Evolutionary conservation across 1,140 invertebrate species (phyloP).

Genomic region (Meloidogyne chitwoodi): DNA sequence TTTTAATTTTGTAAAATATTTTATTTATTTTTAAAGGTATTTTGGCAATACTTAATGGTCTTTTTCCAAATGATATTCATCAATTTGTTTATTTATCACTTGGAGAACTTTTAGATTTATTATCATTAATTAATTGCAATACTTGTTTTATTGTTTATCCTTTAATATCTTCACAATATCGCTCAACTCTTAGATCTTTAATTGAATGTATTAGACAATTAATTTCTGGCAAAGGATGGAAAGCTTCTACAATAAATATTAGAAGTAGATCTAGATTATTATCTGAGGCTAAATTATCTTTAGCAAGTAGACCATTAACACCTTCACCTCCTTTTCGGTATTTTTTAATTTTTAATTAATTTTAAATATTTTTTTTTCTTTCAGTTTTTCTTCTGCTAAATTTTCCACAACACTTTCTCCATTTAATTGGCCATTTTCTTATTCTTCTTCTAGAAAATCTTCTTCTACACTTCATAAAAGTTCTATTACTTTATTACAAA

Average conservation of each 20-base stretch:
- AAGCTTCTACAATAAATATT: conserved; percentile 4
- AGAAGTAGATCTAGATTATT: conserved; percentile 10
- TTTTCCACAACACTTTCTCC: conserved; percentile 3
- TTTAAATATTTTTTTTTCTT: neutral
- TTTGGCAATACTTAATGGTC: conserved; percentile 43
- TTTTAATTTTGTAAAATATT: neutral
- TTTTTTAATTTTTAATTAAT: neutral
- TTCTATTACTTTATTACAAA: conserved; percentile 1
- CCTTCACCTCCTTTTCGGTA: conserved; percentile 14
- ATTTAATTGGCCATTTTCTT: neutral
- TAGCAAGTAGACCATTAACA: conserved; percentile 14
- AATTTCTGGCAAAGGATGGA: conserved; percentile 6
- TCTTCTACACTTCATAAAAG: neutral
- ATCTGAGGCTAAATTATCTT: conserved; percentile 16
- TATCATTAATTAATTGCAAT: conserved; percentile 45
- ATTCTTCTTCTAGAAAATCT: no score
- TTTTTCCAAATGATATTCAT: conserved; percentile 49
- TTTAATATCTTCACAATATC: conserved; percentile 30
- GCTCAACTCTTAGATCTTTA: conserved; percentile 20
- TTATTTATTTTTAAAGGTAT: conserved; percentile 29
- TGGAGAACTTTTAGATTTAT: conserved; percentile 43
- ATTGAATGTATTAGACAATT: conserved; percentile 1
- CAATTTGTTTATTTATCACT: conserved; percentile 47
- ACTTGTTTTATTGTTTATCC: conserved; percentile 48
- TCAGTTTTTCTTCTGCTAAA: neutral